Evolutionary conservation across 1,140 invertebrate genomes (phyloP).

Genomic region (Cyclargus thomasi): DNA sequence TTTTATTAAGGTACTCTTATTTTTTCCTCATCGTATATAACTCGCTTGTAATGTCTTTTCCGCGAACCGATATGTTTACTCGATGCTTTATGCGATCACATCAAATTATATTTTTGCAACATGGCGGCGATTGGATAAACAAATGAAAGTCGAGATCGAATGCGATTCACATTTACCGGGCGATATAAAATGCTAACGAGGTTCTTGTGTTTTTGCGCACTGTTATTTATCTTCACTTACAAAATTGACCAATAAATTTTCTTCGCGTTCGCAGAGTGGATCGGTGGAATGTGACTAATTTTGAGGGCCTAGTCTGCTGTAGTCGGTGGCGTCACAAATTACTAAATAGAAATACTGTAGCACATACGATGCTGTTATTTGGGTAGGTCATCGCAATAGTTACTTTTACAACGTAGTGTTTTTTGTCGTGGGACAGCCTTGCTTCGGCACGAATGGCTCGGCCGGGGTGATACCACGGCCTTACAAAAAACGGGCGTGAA

Average conservation of each 20-base stretch:
- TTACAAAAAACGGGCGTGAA: no score
- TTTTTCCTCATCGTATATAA: no score
- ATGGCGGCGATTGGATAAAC: not conserved
- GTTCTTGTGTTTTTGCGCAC: not conserved
- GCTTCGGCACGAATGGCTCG: no score
- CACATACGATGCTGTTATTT: no score
- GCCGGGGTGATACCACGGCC: no score
- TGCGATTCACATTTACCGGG: not conserved
- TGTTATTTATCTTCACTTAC: not conserved
- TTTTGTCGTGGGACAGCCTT: no score
- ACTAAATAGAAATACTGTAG: no score
- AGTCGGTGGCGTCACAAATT: not conserved
- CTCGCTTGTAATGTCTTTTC: not conserved
- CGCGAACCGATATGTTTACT: not conserved
- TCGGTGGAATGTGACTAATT: not conserved
- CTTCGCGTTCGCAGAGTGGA: not conserved
- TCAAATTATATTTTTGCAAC: not conserved
- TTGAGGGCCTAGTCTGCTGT: not conserved
- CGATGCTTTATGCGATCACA: not conserved
- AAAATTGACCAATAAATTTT: not conserved
- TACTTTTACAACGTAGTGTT: no score
- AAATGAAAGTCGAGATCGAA: slow-evolving; percentile 4
- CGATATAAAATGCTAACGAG: not conserved
- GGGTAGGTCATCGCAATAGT: no score
- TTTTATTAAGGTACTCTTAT: no score